Base-by-base conservation (phyloP, 2,797 vertebrate genomes). In the Syngnathus acus region DNA sequence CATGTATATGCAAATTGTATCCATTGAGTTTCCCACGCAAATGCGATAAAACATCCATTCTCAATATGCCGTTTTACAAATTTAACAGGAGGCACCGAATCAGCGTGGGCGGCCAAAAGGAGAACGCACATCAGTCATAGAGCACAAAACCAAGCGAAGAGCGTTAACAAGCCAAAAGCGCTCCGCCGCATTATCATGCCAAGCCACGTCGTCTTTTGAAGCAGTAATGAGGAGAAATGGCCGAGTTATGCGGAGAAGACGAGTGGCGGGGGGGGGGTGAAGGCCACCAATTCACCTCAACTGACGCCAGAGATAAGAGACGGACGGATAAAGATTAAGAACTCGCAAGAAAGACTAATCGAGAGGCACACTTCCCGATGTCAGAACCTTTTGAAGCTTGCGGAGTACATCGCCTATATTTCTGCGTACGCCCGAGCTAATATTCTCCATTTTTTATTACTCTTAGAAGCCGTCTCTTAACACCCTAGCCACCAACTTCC, bases 251-350 rank as follows among this genome's bases (percentile, higher is more conserved):
- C 78, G 76, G 72, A 76, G 69, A 76, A 76, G 75, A 75, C 77
- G 80, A 85, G 80, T 75, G 68, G 68, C 8, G 32, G 32, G 32
- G 32, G 32, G 32, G 6, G 68, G 72, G 74, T 73, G 70, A 84
- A 76, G 81, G 79, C 83, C 72, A 63, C 78, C 82, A 85, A 85
- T 87, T 86, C 84, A 69, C 68, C 68, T 83, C 72, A 47, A 79
- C 87, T 89, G 86, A 76, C 79, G 77, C 57, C 59, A 59, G 66
- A 84, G 86, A 89, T 90, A 90, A 87, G 84, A 82, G 71, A 73
- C 75, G 79, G 71, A 73, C 75, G 79, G 85, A 89, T 83, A 80
- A 78, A 84, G 89, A 88, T 87, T 84, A 84, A 84, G 77, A 79
- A 78, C 65, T 80, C 77, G 76, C 80, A 74, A 77, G 72, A 86